Evolutionary conservation across 2,888 invertebrate species (phyloP).

Genomic region (Phalera bucephala): DNA sequence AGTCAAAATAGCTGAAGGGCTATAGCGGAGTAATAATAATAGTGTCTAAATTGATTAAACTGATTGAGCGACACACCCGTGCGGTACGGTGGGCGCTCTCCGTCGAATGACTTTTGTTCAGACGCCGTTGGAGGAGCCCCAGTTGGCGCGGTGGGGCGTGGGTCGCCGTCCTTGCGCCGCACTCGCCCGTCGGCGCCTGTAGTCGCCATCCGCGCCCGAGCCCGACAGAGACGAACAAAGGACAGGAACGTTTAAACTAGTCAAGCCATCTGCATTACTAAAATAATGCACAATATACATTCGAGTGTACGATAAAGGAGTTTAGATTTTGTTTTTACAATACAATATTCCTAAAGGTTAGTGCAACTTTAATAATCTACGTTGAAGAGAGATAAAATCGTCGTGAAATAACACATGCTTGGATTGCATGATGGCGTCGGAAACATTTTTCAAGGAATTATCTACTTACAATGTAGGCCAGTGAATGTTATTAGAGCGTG

Average conservation of each 20-base stretch:
- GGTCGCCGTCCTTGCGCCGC: constrained; percentile 44
- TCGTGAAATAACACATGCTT: constrained; percentile 21
- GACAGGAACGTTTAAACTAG: constrained; percentile 32
- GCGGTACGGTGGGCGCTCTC: constrained; percentile 30
- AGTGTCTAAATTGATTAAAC: background rate
- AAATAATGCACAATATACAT: constrained; percentile 42
- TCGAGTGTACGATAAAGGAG: constrained; percentile 42
- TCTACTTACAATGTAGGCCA: constrained; percentile 15
- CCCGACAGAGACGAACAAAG: constrained; percentile 41
- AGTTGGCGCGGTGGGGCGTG: constrained; percentile 50
- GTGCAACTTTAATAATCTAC: constrained; percentile 51
- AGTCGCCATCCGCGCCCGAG: constrained; percentile 54
- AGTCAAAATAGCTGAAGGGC: background rate
- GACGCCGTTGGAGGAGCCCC: constrained; percentile 33
- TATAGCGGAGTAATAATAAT: background rate
- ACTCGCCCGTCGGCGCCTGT: constrained; percentile 37
- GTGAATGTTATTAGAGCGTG: constrained; percentile 12
- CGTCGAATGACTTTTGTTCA: constrained; percentile 43
- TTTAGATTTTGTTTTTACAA: constrained; percentile 33
- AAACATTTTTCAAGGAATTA: constrained; percentile 17
- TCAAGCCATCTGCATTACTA: constrained; percentile 30
- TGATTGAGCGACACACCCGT: constrained; percentile 10
- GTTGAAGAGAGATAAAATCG: constrained; percentile 20
- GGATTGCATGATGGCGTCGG: constrained; percentile 34
- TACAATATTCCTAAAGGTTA: constrained; percentile 47